These are phyloP conservation scores for Axis porcinus DNA, from an alignment of 2,113 vertebrate species.

Conservation along the genomic window DNA sequence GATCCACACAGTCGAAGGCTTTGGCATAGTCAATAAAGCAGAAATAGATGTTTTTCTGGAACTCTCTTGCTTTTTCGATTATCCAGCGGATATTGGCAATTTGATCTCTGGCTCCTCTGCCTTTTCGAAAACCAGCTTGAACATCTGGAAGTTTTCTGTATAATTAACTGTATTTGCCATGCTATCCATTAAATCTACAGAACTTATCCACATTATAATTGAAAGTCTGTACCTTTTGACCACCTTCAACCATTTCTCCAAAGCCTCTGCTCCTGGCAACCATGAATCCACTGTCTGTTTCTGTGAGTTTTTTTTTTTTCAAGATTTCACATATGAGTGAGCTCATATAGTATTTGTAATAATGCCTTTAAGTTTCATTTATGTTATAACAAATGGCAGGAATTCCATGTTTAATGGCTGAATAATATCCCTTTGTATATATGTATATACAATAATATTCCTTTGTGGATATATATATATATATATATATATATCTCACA, in stretches of 20 bases:
- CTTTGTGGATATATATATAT: neutral
- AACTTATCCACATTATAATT: neutral
- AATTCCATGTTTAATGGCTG: neutral
- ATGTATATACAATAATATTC: neutral
- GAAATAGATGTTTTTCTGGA: too few relatives aligned
- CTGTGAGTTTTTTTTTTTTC: neutral
- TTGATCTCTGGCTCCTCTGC: too few relatives aligned
- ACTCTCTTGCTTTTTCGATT: too few relatives aligned
- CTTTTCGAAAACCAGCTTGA: too few relatives aligned
- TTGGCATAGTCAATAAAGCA: too few relatives aligned
- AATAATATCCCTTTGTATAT: neutral
- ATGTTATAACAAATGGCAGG: neutral
- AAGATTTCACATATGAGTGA: neutral
- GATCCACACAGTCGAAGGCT: too few relatives aligned
- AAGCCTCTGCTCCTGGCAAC: neutral
- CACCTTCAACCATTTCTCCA: neutral
- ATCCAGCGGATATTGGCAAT: too few relatives aligned
- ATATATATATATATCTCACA: neutral
- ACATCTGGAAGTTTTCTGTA: neutral
- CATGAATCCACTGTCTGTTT: neutral
- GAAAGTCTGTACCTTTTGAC: neutral
- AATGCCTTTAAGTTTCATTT: neutral
- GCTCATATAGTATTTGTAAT: neutral
- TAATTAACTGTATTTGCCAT: neutral
- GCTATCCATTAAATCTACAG: neutral